phyloP scores from a whole-genome alignment of 2,113 vertebrate genomes.

The Emydocephalus ijimae region DNA sequence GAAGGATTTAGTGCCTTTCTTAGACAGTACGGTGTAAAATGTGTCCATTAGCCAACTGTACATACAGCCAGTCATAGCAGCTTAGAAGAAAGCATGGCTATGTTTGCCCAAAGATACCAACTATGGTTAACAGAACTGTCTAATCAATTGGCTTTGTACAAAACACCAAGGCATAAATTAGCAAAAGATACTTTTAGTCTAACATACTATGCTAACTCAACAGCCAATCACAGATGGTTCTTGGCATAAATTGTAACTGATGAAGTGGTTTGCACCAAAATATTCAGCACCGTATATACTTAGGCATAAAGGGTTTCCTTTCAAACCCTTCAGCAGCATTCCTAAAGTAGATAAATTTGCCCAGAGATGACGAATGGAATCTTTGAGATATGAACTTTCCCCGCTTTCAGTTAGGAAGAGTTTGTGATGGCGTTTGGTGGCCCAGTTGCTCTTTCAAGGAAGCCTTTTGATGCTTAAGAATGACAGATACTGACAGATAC shows the following conservation, averaged over 20 bases:
- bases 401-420: neutral
- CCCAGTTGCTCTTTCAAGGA: neutral
- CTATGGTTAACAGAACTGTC: neutral
- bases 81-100: neutral
- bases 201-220: neutral
- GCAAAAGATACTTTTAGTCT: neutral
- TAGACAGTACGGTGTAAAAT: neutral
- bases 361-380: neutral
- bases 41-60: neutral
- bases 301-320: neutral
- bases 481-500: neutral
- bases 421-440: neutral
- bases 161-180: neutral
- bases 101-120: neutral
- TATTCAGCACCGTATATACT: slow-evolving; percentile 5
- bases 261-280: neutral
- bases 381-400: neutral
- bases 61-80: neutral
- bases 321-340: slow-evolving; percentile 2
- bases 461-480: neutral
- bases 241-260: neutral
- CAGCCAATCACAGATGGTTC: neutral
- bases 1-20: neutral
- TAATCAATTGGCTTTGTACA: neutral
- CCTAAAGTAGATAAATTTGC: neutral